Evolutionary conservation across 2,797 vertebrate species (phyloP), one percentile per base, ranked within the genome.

Genomic region (Betta splendens): DNA sequence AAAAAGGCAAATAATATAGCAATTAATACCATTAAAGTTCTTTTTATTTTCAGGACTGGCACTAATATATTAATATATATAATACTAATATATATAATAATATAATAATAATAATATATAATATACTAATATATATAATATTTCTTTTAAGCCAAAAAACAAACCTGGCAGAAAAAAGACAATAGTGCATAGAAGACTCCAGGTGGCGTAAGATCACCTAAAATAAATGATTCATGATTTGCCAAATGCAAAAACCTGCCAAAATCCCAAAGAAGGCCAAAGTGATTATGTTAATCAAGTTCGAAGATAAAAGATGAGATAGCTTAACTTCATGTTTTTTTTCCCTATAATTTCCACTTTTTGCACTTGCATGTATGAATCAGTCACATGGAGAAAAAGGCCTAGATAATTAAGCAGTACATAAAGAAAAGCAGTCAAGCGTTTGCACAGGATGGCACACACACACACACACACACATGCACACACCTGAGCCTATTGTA

Each of bases 401-500:
- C 5, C 11, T 9, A 13, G 23, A 4, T 56, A 72, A 81, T 68
- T 45, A 61, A 68, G 38, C 26, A 33, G 39, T 45, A 47, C 32
- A 72, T 74, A 16, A 53, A 69, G 49, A 66, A 65, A 72, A 16
- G 65, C 68, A 79, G 60, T 22, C 75, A 66, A 68, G 69, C 64
- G 9, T 22, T 52, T 51, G 21, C 60, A 38, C 32, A 53, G 16
- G 22, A 45, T 55, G 28, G 40, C 62, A 36, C 70, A 64, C 49
- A 44, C 39, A 64, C 61, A 65, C 59, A 64, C 31, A 66, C 72
- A 69, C 39, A 64, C 61, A 65, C 59, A 64, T 31, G 66, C 72
- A 69, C 73, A 84, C 88, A 89, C 88, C 88, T 89, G 89, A 89
- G 84, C 87, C 85, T 79, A 67, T 83, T 79, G 82, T 77, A 84